Evolutionary conservation across 2,888 invertebrate genomes (phyloP), one percentile per base, ranked within the genome.

Genomic region (Colletes collaris): DNA sequence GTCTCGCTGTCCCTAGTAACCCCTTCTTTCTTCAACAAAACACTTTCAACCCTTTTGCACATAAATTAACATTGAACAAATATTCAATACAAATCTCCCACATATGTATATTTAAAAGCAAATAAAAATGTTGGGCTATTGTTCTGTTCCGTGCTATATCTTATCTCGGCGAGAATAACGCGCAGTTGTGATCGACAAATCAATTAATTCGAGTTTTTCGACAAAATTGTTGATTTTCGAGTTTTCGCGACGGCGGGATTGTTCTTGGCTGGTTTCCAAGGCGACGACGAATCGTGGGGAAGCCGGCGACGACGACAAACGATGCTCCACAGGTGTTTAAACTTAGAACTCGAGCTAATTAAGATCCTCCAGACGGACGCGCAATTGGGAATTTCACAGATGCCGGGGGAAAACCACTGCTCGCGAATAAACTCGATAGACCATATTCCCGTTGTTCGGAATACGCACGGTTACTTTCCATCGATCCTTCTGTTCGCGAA

Each of bases 281-380:
- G 46, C 74, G 72, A 69, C 66, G 82, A 73, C 68, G 82, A 73
- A 75, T 77, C 78, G 77, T 64, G 73, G 64, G 62, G 69, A 79
- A 65, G 35, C 76, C 66, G 60, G 56, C 82, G 76, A 67, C 78
- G 86, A 80, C 73, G 85, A 78, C 78, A 73, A 80, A 77, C 81
- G 76, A 59, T 68, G 70, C 76, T 89, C 87, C 83, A 89, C 88
- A 88, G 89, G 89, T 88, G 88, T 86, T 78, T 86, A 86, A 84
- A 86, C 86, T 86, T 86, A 86, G 86, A 86, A 74, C 79, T 64
- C 79, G 81, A 50, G 73, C 78, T 87, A 88, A 87, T 87, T 88
- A 86, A 88, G 82, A 76, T 74, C 62, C 69, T 81, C 75, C 80
- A 81, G 76, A 50, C 81, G 77, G 64, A 70, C 79, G 75, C 63